Percentiles rank a stretch among this genome's conserved stretches.
Conservation (phyloP, 1,140 invertebrate genomes). For the Propsilocerus akamusi region DNA sequence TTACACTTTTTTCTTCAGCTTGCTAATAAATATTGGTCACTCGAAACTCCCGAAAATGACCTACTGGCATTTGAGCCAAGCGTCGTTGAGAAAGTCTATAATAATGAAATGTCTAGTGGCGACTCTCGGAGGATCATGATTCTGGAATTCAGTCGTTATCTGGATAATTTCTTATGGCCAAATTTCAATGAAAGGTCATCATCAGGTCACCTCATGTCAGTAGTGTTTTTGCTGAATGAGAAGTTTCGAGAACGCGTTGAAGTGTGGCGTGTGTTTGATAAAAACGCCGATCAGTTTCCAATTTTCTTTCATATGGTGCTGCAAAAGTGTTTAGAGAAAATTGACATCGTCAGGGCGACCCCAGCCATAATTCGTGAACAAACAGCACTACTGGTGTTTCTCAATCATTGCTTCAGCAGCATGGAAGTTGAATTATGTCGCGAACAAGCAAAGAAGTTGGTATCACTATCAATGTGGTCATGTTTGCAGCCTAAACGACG, state of each 20-base stretch:
- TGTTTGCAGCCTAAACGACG: slow-evolving; percentile 67
- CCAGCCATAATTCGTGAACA: slow-evolving; percentile 51
- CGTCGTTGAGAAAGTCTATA: slow-evolving; percentile 65
- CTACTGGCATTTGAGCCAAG: slow-evolving; percentile 42
- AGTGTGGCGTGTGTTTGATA: slow-evolving; percentile 88
- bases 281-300: slow-evolving; percentile 61
- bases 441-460: slow-evolving; percentile 78
- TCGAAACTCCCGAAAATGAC: slow-evolving; percentile 48
- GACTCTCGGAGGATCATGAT: slow-evolving; percentile 74
- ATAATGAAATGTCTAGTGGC: slow-evolving; percentile 45
- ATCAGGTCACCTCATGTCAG: slow-evolving; percentile 78
- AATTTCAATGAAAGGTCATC: slow-evolving; percentile 60
- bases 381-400: slow-evolving; percentile 71
- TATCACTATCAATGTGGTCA: slow-evolving; percentile 87
- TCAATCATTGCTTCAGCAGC: slow-evolving; percentile 94
- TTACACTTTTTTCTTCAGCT: too few relatives aligned
- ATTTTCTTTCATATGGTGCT: slow-evolving; percentile 78
- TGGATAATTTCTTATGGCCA: slow-evolving; percentile 97
- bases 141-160: slow-evolving; percentile 91
- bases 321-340: slow-evolving; percentile 41
- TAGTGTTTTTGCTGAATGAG: slow-evolving; percentile 95
- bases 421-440: slow-evolving; percentile 89
- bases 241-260: slow-evolving; percentile 92
- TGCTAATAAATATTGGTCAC: slow-evolving; percentile 77
- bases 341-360: slow-evolving; percentile 21